These are phyloP conservation scores for Chlamydotis undulata DNA, from an alignment of 2,113 vertebrate genomes.

Conservation along the genomic window DNA sequence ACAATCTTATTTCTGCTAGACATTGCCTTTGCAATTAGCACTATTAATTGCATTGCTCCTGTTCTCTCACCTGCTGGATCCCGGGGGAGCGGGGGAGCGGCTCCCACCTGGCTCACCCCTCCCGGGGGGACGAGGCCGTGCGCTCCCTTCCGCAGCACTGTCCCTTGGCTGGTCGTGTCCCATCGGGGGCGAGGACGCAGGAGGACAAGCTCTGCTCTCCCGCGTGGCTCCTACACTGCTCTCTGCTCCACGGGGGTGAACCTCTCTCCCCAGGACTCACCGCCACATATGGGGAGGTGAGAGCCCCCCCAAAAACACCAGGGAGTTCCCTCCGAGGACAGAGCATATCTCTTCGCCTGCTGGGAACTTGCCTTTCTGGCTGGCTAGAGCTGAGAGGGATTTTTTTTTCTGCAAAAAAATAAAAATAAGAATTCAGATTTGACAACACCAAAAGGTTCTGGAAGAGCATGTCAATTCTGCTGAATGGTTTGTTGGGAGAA, in stretches of 20 bases:
- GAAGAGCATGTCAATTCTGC: neutral
- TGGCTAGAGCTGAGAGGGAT: neutral
- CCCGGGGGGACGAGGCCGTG: neutral
- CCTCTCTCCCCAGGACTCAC: neutral
- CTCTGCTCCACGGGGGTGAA: neutral
- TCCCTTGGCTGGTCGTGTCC: accelerated
- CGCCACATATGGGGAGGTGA: neutral
- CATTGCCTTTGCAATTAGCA: conserved; percentile 74
- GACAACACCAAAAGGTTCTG: conserved; percentile 27
- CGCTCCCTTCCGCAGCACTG: neutral
- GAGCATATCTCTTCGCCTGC: neutral
- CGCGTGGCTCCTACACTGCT: accelerated
- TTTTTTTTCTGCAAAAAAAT: neutral
- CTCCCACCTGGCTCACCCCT: conserved; percentile 15
- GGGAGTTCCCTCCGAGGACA: accelerated
- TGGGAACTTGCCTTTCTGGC: neutral
- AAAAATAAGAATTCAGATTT: neutral
- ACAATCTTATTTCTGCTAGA: conserved; percentile 77
- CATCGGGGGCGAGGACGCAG: accelerated
- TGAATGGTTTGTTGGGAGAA: conserved; percentile 12
- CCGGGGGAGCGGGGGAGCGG: neutral
- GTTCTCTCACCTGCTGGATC: conserved; percentile 65
- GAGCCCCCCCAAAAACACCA: neutral
- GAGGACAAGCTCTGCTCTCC: neutral
- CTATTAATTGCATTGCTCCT: conserved; percentile 25